A percentile compares a stretch with the other conserved stretches of the same genome.
These are phyloP conservation scores for Galaxea fascicularis DNA, from an alignment of 92 coral and sea anemone genomes.

Conservation along the genomic window DNA sequence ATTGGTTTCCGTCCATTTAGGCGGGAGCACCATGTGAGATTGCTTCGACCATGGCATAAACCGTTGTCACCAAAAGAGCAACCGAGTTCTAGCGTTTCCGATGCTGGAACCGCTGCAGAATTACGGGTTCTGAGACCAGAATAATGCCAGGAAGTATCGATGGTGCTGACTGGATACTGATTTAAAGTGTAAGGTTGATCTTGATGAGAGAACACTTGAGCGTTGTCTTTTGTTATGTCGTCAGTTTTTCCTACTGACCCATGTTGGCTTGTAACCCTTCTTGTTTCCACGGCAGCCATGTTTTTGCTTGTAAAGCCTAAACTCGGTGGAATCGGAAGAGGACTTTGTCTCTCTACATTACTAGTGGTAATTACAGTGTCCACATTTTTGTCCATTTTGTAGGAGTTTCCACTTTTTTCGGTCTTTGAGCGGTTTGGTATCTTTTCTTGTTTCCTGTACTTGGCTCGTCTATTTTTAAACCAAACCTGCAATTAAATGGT, in stretches of 20 bases:
- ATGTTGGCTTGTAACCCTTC: neutral
- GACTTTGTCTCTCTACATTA: neutral
- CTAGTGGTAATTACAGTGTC: neutral
- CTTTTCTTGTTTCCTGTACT: slow-evolving; percentile 87
- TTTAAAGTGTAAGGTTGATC: slow-evolving; percentile 4
- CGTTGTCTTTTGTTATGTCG: neutral
- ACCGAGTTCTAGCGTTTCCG: neutral
- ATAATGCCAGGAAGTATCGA: neutral
- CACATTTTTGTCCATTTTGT: slow-evolving; percentile 7
- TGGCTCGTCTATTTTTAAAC: slow-evolving; percentile 99
- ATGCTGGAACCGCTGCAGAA: neutral
- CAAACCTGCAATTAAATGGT: slow-evolving; percentile 75
- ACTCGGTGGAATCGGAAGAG: slow-evolving; percentile 21
- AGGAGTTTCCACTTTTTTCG: slow-evolving; percentile 8
- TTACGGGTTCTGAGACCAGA: neutral
- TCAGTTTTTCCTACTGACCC: neutral
- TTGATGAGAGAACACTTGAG: slow-evolving; percentile 9
- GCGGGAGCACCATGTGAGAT: neutral
- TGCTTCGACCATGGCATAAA: neutral
- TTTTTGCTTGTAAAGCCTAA: slow-evolving; percentile 1
- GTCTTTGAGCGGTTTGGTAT: slow-evolving; percentile 29
- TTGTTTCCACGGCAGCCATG: neutral
- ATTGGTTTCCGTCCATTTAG: slow-evolving; percentile 34
- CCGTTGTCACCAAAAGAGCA: slow-evolving; percentile 7
- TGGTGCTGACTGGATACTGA: neutral